Conservation (phyloP, 2,888 invertebrate genomes). For the Arrhopalites spinosus region DNA sequence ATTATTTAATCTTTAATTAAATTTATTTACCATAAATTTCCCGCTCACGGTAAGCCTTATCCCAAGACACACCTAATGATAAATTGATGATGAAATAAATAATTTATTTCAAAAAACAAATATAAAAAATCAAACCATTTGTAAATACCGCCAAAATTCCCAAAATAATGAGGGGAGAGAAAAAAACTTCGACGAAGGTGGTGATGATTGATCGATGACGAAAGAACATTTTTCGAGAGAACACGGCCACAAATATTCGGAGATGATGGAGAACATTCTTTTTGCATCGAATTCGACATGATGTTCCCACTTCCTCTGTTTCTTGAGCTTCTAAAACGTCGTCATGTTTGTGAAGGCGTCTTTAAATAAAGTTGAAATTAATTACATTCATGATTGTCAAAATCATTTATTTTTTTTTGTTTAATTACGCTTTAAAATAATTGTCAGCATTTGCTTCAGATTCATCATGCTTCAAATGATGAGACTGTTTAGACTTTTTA, state of each 20-base stretch:
- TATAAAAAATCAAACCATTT: conserved; percentile 5
- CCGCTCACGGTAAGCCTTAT: conserved; percentile 36
- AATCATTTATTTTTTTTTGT: too few relatives aligned
- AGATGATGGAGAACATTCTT: not conserved
- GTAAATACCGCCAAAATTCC: conserved; percentile 44
- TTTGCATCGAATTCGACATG: not conserved
- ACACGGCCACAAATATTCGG: not conserved
- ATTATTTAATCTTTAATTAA: too few relatives aligned
- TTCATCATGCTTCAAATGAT: too few relatives aligned
- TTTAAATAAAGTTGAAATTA: not conserved
- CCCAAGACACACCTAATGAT: conserved; percentile 49
- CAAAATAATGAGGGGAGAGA: conserved; percentile 39
- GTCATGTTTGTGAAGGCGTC: conserved; percentile 5
- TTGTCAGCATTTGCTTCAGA: too few relatives aligned
- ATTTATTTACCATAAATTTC: conserved; percentile 5
- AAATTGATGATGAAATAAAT: conserved; percentile 27
- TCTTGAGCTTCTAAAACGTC: not conserved
- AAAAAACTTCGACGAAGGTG: conserved; percentile 44
- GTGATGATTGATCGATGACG: conserved; percentile 11
- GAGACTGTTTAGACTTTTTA: too few relatives aligned
- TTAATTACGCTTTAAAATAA: too few relatives aligned
- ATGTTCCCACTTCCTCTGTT: not conserved
- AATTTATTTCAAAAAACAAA: not conserved
- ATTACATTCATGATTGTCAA: too few relatives aligned
- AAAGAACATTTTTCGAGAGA: conserved; percentile 23